Evolutionary conservation across 2,113 vertebrate species (phyloP).

Genomic region (Psilopsiagon aymara): DNA sequence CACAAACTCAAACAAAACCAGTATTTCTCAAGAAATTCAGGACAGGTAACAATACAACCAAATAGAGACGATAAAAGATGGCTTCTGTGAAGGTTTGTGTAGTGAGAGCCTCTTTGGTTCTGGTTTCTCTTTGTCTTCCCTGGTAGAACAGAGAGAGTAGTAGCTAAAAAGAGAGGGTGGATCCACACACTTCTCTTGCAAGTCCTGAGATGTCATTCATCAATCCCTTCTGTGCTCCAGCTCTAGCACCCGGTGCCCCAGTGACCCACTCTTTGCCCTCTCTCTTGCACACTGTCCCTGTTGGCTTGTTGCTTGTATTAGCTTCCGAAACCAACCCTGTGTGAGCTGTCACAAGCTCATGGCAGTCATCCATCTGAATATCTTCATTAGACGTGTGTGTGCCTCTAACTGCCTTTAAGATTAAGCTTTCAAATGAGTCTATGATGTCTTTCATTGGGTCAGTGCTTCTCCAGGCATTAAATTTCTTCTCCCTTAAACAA

Average conservation of each 20-base stretch:
- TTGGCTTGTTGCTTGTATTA: not conserved
- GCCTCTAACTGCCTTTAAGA: not conserved
- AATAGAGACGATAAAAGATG: not conserved
- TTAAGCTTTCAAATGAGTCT: not conserved
- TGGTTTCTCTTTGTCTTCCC: not conserved
- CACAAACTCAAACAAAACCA: not conserved
- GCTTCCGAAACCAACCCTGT: not conserved
- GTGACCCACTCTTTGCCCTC: not conserved
- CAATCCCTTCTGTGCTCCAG: not conserved
- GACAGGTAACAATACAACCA: not conserved
- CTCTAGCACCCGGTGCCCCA: not conserved
- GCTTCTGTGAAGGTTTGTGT: not conserved
- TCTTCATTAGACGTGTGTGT: not conserved
- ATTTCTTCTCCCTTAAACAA: not conserved
- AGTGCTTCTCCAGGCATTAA: not conserved
- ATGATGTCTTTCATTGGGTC: not conserved
- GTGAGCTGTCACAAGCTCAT: not conserved
- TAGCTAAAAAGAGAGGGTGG: not conserved
- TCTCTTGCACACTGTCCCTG: not conserved
- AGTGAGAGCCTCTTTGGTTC: not conserved
- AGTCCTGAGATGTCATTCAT: not conserved
- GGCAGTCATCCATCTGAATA: constrained; percentile 3
- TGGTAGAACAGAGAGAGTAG: fast-evolving
- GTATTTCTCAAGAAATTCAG: not conserved
- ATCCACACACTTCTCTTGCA: not conserved